Base-by-base conservation (phyloP, 2,888 invertebrate species). In the Tuberolachnus salignus region DNA sequence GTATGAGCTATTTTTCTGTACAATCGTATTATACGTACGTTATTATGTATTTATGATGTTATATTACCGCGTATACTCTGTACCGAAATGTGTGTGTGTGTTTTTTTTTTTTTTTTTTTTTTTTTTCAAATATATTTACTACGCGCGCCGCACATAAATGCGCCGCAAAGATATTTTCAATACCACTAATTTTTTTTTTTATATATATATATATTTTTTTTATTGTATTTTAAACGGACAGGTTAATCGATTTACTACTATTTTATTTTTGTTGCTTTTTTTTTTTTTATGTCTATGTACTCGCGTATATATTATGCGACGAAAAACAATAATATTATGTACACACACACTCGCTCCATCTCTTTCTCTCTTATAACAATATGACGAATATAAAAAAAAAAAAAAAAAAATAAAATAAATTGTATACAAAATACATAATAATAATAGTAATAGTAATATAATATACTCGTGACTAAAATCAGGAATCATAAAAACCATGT, bases 201-300 rank as follows among this genome's bases (percentile, higher is more conserved):
- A 26, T 63, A 44, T 44, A 44, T 44, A n/a, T 53, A 49, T 74
- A 55, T 26, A 64, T 75, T 75, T 75, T 74, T 73, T 75, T 75
- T 75, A 75, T 57, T 57, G 75, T 19, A 57, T 75, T 75, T 75
- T 75, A 75, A 75, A 75, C 75, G 75, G 75, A 67, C 75, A 66
- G 66, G 75, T 75, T 75, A 66, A 75, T 75, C 53, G 73, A 42
- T 64, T 63, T 74, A 63, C 63, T 64, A 42, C 74, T 23, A 21
- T n/a, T n/a, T n/a, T n/a, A n/a, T n/a, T n/a, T n/a, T n/a, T n/a
- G n/a, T n/a, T n/a, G n/a, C 55, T 75, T 67, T 75, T 75, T 44
- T 75, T 75, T 44, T 75, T 66, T 75, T 75, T 67, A 75, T 55
- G 61, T 59, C 49, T 70, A 23, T 55, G 53, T 42, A 69, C 21